Conservation (phyloP, 2,888 invertebrate species). For the Geophilus truncorum region DNA sequence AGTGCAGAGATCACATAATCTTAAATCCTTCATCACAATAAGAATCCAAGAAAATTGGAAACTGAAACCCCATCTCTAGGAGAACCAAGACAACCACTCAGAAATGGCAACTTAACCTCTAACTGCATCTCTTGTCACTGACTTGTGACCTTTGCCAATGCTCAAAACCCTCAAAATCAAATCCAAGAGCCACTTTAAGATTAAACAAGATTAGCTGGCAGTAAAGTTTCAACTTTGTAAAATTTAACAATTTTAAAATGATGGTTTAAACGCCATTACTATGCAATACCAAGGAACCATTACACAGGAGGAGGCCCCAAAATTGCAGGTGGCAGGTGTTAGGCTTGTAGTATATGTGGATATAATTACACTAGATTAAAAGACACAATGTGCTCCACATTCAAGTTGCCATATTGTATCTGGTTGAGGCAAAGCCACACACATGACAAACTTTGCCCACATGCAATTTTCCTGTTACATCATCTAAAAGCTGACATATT, state of each 20-base stretch:
- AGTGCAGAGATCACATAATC: no score
- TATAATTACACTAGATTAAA: neutral
- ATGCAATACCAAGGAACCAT: neutral
- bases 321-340: neutral
- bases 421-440: neutral
- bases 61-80: neutral
- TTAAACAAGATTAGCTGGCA: neutral
- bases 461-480: neutral
- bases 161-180: neutral
- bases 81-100: neutral
- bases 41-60: neutral
- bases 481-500: neutral
- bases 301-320: neutral
- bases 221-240: neutral
- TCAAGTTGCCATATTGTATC: neutral
- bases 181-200: neutral
- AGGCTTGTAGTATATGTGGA: neutral
- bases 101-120: neutral
- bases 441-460: neutral
- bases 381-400: neutral
- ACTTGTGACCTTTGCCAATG: neutral
- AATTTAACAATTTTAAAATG: neutral
- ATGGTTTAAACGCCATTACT: neutral
- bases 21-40: neutral
- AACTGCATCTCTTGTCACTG: neutral